phyloP scores from a whole-genome alignment of 2,113 vertebrate species.

The Archilochus colubris region DNA sequence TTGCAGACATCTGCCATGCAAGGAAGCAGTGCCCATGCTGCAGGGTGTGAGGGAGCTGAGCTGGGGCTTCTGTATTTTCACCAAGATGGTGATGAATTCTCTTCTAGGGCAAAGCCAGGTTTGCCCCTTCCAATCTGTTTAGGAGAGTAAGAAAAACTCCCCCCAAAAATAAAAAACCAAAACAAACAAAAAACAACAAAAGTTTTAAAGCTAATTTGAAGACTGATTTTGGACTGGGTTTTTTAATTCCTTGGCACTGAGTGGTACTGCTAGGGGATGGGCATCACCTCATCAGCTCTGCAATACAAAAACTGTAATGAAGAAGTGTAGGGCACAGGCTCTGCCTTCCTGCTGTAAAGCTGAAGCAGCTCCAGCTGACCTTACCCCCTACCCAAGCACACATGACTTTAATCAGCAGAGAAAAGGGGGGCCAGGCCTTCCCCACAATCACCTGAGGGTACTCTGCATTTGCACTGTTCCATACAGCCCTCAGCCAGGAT shows the following conservation, averaged over 20 bases:
- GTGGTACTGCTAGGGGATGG: not conserved
- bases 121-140: not conserved
- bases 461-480: not conserved
- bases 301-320: not conserved
- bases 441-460: not conserved
- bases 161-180: not conserved
- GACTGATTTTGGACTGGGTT: not conserved
- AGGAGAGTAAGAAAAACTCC: not conserved
- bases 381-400: not conserved
- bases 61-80: rapidly evolving
- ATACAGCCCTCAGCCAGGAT: not conserved
- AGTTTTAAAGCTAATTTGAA: not conserved
- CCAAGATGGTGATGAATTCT: not conserved
- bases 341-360: not conserved
- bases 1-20: not conserved
- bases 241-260: not conserved
- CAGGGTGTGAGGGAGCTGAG: rapidly evolving
- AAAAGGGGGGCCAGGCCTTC: not conserved
- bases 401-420: not conserved
- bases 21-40: not conserved
- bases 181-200: not conserved
- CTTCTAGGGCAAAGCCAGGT: not conserved
- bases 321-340: not conserved
- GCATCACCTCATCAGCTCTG: not conserved
- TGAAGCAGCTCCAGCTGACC: not conserved